Evolutionary conservation across 2,113 vertebrate genomes (phyloP).

Genomic region (Sminthopsis crassicaudata): DNA sequence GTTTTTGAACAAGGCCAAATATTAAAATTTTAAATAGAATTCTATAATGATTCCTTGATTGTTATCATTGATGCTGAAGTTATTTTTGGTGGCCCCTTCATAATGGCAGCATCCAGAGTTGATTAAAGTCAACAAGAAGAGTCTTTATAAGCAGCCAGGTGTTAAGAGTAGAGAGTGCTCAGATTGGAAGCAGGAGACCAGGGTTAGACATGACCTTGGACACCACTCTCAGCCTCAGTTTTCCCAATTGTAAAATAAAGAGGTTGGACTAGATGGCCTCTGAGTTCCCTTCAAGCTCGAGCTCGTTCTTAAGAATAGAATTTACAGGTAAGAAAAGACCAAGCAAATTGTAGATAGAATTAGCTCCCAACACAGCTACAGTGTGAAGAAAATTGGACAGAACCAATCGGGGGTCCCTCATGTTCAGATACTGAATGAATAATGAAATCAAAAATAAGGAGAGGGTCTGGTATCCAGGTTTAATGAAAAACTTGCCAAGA

Average conservation of each 20-base stretch:
- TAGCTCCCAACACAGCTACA: background rate
- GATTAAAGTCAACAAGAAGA: background rate
- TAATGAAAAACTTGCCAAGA: no score
- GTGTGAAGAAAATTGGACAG: background rate
- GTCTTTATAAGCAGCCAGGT: background rate
- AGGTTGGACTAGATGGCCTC: background rate
- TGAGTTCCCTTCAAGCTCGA: background rate
- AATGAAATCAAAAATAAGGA: no score
- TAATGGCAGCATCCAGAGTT: background rate
- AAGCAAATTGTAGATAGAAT: background rate
- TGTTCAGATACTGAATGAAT: background rate
- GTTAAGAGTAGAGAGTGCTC: background rate
- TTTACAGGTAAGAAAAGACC: background rate
- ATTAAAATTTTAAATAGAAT: background rate
- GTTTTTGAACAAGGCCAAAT: no score
- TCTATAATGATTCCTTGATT: background rate
- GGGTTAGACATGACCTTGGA: background rate
- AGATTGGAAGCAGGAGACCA: background rate
- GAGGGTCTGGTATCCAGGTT: rapidly evolving
- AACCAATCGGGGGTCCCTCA: background rate
- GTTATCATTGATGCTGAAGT: background rate
- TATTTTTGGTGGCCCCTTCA: background rate
- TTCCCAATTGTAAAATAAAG: background rate
- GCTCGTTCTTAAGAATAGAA: background rate
- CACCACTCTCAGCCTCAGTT: background rate